Conservation (phyloP, 2,113 vertebrate genomes). For the Coptodon rendalli region DNA sequence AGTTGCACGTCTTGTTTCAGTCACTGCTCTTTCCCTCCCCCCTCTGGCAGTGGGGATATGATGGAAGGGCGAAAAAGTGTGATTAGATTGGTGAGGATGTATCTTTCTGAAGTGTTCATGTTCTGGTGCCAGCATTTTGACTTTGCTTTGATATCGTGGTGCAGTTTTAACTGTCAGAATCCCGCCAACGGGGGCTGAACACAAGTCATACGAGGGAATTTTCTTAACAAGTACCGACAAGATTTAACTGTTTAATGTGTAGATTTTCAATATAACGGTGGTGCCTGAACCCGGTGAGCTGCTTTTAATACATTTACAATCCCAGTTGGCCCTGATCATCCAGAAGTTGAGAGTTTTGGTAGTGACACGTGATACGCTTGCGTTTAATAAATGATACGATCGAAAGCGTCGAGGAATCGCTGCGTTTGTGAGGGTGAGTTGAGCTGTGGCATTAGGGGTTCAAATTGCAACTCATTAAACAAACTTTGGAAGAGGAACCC, state of each 20-base stretch:
- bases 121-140: conserved; percentile 12
- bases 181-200: not conserved
- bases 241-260: not conserved
- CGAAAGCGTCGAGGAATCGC: not conserved
- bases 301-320: not conserved
- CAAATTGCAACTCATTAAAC: not conserved
- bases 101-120: conserved; percentile 11
- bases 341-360: not conserved
- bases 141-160: conserved; percentile 27
- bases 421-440: not conserved
- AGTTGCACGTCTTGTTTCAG: not conserved
- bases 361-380: not conserved
- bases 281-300: not conserved
- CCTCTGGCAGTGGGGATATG: not conserved
- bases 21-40: not conserved
- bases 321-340: not conserved
- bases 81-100: conserved; percentile 25
- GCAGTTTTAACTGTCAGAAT: conserved; percentile 16
- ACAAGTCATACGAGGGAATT: not conserved
- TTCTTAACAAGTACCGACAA: not conserved
- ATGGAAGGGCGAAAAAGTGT: conserved; percentile 15
- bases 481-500: not conserved
- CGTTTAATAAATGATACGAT: conserved; percentile 29
- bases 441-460: not conserved
- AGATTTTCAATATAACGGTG: not conserved